Evolutionary conservation across 2,113 vertebrate species (phyloP).

Genomic region (Nettapus auritus): DNA sequence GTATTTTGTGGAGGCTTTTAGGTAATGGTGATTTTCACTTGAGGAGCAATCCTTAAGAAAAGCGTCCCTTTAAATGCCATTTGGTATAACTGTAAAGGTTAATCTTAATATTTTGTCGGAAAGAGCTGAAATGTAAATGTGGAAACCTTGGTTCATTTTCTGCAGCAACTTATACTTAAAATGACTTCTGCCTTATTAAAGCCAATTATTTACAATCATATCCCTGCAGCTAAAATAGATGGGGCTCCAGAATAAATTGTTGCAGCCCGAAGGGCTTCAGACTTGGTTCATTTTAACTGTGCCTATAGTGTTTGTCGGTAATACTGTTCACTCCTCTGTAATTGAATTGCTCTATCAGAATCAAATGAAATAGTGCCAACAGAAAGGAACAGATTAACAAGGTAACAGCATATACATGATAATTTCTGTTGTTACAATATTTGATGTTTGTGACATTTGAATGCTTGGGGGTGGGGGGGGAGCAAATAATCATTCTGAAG

Average conservation of each 20-base stretch:
- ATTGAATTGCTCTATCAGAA: conserved; percentile 50
- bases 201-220: conserved; percentile 37
- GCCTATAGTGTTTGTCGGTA: conserved; percentile 14
- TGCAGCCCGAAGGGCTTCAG: conserved; percentile 41
- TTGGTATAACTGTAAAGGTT: not conserved
- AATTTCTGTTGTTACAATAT: conserved; percentile 12
- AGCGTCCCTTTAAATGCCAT: not conserved
- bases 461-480: not conserved
- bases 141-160: not conserved
- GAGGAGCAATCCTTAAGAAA: not conserved
- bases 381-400: conserved; percentile 43
- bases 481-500: not conserved
- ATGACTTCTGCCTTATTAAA: conserved; percentile 47
- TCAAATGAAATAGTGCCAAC: not conserved
- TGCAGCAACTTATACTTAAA: conserved; percentile 9
- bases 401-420: not conserved
- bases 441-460: not conserved
- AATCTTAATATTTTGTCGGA: not conserved
- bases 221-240: conserved; percentile 4
- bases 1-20: not conserved
- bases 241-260: conserved; percentile 19
- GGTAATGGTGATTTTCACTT: not conserved
- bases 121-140: not conserved
- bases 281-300: conserved; percentile 42
- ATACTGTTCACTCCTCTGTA: conserved; percentile 40